A percentile compares a stretch with the other conserved stretches of the same genome.
Evolutionary conservation across 2,113 vertebrate species (phyloP).

Genomic region (Daubentonia madagascariensis): DNA sequence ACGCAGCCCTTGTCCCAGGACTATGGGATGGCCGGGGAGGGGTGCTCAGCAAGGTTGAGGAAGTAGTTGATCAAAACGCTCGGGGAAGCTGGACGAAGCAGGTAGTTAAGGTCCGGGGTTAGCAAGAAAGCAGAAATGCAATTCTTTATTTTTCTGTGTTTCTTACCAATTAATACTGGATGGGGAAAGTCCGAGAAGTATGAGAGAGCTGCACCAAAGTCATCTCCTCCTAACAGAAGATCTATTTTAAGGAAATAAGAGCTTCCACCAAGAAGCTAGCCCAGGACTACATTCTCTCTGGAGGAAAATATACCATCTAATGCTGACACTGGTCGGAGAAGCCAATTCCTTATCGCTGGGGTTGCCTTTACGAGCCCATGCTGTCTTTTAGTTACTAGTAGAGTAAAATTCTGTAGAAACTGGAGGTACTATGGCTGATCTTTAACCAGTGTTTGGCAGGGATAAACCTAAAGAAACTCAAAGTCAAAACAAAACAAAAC

Average conservation of each 20-base stretch:
- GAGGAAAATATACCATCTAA: rapidly evolving
- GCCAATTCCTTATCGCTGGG: rapidly evolving
- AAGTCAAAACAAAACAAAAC: neutral
- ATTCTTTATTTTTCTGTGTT: too few relatives aligned
- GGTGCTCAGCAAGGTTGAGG: too few relatives aligned
- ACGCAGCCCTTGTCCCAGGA: rapidly evolving
- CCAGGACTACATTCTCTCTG: neutral
- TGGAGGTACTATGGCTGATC: neutral
- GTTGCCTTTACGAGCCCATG: rapidly evolving
- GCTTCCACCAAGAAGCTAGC: rapidly evolving
- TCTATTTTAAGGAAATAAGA: neutral
- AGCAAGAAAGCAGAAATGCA: neutral
- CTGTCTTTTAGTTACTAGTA: neutral
- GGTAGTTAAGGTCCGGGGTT: rapidly evolving
- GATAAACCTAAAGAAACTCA: neutral
- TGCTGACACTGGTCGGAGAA: rapidly evolving
- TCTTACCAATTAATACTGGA: neutral
- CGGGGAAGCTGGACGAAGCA: too few relatives aligned
- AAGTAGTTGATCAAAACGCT: neutral
- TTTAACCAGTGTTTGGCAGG: neutral
- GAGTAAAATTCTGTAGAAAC: neutral
- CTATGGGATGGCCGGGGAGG: rapidly evolving
- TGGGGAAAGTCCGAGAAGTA: neutral
- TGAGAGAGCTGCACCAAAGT: rapidly evolving
- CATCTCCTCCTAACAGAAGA: neutral